Conservation (phyloP, 1,140 invertebrate species). For the Leptopilina boulardi region DNA sequence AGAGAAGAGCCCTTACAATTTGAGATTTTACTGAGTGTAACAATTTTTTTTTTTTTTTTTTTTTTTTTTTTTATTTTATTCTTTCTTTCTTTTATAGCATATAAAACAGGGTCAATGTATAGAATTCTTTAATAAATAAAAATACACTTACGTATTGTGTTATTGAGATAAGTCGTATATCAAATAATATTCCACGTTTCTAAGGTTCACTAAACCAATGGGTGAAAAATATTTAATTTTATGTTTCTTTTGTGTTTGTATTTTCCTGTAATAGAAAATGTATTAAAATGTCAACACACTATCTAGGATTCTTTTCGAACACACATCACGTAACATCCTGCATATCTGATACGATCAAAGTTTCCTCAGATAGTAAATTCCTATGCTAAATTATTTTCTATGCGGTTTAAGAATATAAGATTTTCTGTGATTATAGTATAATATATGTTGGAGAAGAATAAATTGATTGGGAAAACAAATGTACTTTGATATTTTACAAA, state of each 20-base stretch:
- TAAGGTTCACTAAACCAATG: no score
- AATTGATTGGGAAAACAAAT: no score
- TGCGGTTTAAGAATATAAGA: background rate
- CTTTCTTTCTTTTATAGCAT: background rate
- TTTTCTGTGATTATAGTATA: background rate
- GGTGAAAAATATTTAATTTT: background rate
- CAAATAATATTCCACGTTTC: no score
- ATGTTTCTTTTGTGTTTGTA: background rate
- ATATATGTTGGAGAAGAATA: background rate
- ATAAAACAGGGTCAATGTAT: no score
- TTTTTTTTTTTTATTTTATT: no score
- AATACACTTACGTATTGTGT: no score
- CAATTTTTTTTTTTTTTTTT: background rate
- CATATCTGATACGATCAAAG: constrained; percentile 1
- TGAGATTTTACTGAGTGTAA: background rate
- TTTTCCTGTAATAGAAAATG: background rate
- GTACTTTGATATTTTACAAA: no score
- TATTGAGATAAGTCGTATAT: no score
- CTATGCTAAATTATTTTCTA: constrained; percentile 3
- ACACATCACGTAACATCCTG: constrained; percentile 14
- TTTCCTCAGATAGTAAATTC: constrained; percentile 3
- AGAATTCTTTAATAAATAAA: no score
- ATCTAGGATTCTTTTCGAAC: background rate
- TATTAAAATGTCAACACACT: background rate
- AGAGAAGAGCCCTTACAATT: background rate